phyloP scores from a whole-genome alignment of 1,140 invertebrate species.

The Neodiprion virginianus region DNA sequence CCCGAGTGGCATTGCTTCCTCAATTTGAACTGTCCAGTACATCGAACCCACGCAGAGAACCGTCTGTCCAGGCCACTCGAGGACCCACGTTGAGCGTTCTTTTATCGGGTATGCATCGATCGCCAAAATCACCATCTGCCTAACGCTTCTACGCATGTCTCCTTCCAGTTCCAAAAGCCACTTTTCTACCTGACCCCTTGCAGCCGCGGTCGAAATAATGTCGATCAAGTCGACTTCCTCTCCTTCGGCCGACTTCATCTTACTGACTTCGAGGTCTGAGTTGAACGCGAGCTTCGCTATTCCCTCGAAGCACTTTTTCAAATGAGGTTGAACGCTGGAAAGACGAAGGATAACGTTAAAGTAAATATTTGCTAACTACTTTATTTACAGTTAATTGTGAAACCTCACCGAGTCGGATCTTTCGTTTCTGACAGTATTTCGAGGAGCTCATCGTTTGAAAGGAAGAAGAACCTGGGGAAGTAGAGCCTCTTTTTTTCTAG shows the following conservation, averaged over 20 bases:
- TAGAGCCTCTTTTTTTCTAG: conserved; percentile 94
- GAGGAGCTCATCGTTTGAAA: conserved; percentile 95
- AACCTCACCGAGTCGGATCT: conserved; percentile 85
- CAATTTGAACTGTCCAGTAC: conserved; percentile 89
- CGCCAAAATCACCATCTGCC: conserved; percentile 68
- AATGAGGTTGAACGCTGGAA: conserved; percentile 86
- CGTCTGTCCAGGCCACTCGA: conserved; percentile 88
- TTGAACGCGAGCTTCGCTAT: conserved; percentile 88
- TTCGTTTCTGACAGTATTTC: conserved; percentile 98
- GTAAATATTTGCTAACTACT: neutral
- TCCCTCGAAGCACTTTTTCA: conserved; percentile 96
- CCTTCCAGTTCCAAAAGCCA: conserved; percentile 91
- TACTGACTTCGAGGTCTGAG: conserved; percentile 84
- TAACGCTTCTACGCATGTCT: conserved; percentile 87
- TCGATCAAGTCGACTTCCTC: conserved; percentile 82
- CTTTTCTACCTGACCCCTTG: conserved; percentile 94
- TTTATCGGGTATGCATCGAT: conserved; percentile 74
- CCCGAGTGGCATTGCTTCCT: conserved; percentile 72
- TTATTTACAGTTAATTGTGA: conserved; percentile 1
- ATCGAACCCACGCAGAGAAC: conserved; percentile 86
- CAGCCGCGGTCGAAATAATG: conserved; percentile 83
- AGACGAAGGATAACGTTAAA: conserved; percentile 15
- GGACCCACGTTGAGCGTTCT: conserved; percentile 78
- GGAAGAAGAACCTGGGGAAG: conserved; percentile 97
- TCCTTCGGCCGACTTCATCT: conserved; percentile 89